Evolutionary conservation across 1,140 invertebrate species (phyloP).

Genomic region (Lineus longissimus): DNA sequence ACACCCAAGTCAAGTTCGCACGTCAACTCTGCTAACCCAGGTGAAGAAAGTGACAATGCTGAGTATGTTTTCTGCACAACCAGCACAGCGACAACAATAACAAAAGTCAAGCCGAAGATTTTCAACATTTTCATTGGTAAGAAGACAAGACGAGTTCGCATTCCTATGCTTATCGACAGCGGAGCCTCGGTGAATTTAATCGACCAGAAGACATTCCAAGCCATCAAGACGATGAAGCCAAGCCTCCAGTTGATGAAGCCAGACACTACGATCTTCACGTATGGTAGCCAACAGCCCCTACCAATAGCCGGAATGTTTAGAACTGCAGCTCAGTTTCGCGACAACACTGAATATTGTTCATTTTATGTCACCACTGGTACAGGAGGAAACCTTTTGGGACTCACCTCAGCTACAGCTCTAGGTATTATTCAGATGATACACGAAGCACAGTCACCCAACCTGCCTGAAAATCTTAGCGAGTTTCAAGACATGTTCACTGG

Average conservation of each 20-base stretch:
- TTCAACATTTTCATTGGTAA: background rate
- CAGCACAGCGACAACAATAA: background rate
- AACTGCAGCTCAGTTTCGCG: background rate
- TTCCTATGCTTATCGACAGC: background rate
- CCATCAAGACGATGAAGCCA: background rate
- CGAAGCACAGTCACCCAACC: background rate
- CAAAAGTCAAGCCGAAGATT: background rate
- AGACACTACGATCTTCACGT: background rate
- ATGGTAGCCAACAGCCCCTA: background rate
- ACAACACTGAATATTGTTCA: background rate
- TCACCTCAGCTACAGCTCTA: background rate
- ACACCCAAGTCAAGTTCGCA: no score
- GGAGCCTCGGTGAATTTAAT: background rate
- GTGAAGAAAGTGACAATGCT: no score
- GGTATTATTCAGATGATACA: background rate
- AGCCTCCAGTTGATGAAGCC: background rate
- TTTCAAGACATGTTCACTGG: constrained; percentile 20
- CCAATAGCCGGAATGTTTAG: background rate
- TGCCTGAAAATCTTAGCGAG: background rate
- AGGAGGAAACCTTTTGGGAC: background rate
- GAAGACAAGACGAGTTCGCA: background rate
- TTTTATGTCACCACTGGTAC: background rate
- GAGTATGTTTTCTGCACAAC: background rate
- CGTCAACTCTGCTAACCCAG: no score
- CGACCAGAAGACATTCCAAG: background rate